Evolutionary conservation across 2,888 invertebrate genomes (phyloP).

Genomic region (Globia sparganii): DNA sequence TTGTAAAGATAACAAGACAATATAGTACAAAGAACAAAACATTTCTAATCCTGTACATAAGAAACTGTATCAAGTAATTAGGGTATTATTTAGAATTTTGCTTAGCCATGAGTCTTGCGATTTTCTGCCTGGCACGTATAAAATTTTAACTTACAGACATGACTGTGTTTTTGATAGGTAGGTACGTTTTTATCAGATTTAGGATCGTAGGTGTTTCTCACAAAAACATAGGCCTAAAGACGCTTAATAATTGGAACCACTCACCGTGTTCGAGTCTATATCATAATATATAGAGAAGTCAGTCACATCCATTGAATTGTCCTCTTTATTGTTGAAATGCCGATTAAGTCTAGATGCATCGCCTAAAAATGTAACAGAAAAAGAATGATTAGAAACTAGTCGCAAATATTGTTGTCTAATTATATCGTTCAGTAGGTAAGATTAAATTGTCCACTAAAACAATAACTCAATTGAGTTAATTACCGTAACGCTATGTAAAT

Average conservation of each 20-base stretch:
- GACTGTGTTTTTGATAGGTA: neutral
- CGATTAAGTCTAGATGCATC: conserved; percentile 47
- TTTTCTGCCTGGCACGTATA: neutral
- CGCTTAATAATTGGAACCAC: neutral
- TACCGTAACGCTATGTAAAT: conserved; percentile 41
- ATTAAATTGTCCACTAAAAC: conserved; percentile 10
- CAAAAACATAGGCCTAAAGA: neutral
- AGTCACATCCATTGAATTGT: conserved; percentile 84
- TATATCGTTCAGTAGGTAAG: conserved; percentile 1
- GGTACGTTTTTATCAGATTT: neutral
- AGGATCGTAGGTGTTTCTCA: neutral
- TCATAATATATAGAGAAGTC: conserved; percentile 88
- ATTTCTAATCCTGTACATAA: neutral
- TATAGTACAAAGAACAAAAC: neutral
- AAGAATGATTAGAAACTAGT: conserved; percentile 11
- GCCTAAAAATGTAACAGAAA: conserved; percentile 51
- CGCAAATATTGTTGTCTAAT: conserved; percentile 17
- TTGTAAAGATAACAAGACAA: neutral
- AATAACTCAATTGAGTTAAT: conserved; percentile 37
- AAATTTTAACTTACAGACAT: neutral
- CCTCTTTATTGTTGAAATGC: conserved; percentile 70
- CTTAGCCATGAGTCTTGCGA: neutral
- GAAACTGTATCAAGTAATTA: neutral
- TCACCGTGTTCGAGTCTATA: conserved; percentile 85
- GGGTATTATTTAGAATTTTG: neutral